Conservation (phyloP, 2,888 invertebrate species). For the Ptycholaimellus sp. region DNA sequence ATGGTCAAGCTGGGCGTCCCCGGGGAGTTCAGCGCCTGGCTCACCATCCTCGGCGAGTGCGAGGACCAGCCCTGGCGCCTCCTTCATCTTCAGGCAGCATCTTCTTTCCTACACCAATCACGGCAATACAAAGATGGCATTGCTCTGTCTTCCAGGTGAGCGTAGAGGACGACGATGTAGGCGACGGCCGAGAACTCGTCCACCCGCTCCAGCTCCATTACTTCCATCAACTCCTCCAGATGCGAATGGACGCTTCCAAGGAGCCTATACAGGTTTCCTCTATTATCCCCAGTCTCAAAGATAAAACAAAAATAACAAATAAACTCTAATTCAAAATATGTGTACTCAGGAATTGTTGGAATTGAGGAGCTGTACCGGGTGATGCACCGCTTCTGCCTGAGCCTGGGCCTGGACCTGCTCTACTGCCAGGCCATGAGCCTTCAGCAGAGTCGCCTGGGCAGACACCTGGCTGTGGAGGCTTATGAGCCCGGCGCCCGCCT, state of each 20-base stretch:
- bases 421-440: slow-evolving; percentile 38
- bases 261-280: background rate
- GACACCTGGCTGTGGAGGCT: slow-evolving; percentile 39
- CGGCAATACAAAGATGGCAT: too few species aligned
- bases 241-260: slow-evolving; percentile 25
- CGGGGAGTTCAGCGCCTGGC: slow-evolving; percentile 34
- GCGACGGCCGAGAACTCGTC: slow-evolving; percentile 73
- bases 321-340: too few species aligned
- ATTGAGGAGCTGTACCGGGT: slow-evolving; percentile 20
- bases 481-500: slow-evolving; percentile 66
- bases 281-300: too few species aligned
- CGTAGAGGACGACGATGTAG: slow-evolving; percentile 75
- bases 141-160: too few species aligned
- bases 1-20: slow-evolving; percentile 16
- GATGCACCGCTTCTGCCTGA: slow-evolving; percentile 53
- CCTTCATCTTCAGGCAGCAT: slow-evolving; percentile 69
- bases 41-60: slow-evolving; percentile 89
- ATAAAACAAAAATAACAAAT: too few species aligned
- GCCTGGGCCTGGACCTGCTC: slow-evolving; percentile 60
- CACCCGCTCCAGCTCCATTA: slow-evolving; percentile 60
- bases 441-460: slow-evolving; percentile 60
- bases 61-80: slow-evolving; percentile 77
- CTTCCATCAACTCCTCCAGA: slow-evolving; percentile 75
- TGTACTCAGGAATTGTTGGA: too few species aligned
- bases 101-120: too few species aligned